phyloP scores from a whole-genome alignment of 2,797 vertebrate species.

The Iguana delicatissima region DNA sequence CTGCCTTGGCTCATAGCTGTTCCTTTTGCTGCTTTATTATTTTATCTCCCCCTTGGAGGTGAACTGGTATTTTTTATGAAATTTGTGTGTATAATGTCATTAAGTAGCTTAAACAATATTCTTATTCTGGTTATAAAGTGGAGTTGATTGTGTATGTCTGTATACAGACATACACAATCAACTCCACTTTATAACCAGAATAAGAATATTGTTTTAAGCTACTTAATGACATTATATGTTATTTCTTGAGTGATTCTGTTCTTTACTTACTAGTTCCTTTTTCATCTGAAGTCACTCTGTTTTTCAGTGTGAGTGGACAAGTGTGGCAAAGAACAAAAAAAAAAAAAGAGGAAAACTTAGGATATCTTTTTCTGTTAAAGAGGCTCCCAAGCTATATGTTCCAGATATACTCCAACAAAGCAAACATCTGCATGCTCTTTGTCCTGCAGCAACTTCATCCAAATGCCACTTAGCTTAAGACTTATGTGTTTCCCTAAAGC shows the following conservation, averaged over 20 bases:
- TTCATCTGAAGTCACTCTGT: background rate
- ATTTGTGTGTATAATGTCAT: too few relatives aligned
- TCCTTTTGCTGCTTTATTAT: conserved; percentile 47
- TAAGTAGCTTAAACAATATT: too few relatives aligned
- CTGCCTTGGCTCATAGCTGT: conserved; percentile 35
- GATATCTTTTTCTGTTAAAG: too few relatives aligned
- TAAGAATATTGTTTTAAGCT: background rate
- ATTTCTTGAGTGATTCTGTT: background rate
- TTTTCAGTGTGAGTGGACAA: background rate
- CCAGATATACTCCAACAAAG: too few relatives aligned
- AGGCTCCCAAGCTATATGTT: too few relatives aligned
- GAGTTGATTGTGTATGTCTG: too few relatives aligned
- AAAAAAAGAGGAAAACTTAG: too few relatives aligned
- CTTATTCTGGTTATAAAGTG: too few relatives aligned
- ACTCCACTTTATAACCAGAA: conserved; percentile 14
- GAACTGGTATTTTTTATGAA: background rate
- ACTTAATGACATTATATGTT: background rate
- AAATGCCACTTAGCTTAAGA: too few relatives aligned
- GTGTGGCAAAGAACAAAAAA: background rate
- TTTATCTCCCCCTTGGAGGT: conserved; percentile 29
- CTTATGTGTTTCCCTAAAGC: too few relatives aligned
- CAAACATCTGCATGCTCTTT: too few relatives aligned
- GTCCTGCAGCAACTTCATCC: too few relatives aligned
- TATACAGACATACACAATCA: background rate
- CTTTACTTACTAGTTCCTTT: background rate